Conservation (phyloP, 2,113 vertebrate genomes). For the Nothoprocta perdicaria region DNA sequence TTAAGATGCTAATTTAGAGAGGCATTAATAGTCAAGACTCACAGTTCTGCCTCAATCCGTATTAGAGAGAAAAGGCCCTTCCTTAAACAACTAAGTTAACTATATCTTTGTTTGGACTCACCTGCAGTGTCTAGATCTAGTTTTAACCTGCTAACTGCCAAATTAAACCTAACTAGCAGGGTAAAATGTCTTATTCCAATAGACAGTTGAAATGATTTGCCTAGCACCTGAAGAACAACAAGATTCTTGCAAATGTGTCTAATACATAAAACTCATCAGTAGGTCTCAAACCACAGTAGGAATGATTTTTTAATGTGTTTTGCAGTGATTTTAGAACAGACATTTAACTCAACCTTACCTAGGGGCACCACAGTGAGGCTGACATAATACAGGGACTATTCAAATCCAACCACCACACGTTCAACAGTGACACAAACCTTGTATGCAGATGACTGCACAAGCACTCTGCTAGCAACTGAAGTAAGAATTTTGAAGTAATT, state of each 20-base stretch:
- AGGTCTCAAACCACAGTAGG: background rate
- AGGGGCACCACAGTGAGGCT: background rate
- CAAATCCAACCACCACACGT: background rate
- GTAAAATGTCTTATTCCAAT: background rate
- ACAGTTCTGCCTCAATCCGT: background rate
- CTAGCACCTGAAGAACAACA: background rate
- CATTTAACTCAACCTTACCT: background rate
- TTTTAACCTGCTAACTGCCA: background rate
- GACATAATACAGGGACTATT: background rate
- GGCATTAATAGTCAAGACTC: background rate
- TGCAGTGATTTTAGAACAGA: background rate
- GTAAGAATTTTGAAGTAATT: background rate
- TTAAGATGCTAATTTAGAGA: background rate
- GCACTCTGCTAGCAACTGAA: background rate
- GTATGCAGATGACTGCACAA: fast-evolving
- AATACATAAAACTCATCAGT: background rate
- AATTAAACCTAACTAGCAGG: background rate
- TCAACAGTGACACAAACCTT: background rate
- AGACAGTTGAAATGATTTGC: background rate
- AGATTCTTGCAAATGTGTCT: background rate
- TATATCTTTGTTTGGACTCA: background rate
- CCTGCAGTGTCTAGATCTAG: background rate
- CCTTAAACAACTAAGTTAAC: background rate
- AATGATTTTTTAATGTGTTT: background rate
- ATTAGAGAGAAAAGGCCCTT: background rate